Conservation (phyloP, 2,797 vertebrate genomes). For the Melanotaenia parkinsoni region DNA sequence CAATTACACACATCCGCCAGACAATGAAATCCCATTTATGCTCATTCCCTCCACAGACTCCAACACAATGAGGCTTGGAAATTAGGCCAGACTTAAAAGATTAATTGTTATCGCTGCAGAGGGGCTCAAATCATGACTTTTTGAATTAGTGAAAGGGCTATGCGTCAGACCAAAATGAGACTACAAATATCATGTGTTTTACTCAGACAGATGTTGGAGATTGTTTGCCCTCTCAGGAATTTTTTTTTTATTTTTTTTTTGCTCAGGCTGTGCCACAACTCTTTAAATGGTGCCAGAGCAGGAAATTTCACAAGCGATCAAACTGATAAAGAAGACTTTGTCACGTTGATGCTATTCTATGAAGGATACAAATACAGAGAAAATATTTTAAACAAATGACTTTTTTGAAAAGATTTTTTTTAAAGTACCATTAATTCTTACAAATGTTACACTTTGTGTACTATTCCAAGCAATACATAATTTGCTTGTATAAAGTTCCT, state of each 20-base stretch:
- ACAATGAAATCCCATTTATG: background rate
- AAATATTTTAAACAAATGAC: background rate
- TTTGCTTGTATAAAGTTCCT: background rate
- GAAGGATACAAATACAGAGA: background rate
- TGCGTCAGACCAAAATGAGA: constrained; percentile 53
- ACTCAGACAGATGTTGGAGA: constrained; percentile 17
- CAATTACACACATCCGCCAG: background rate
- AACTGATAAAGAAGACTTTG: constrained; percentile 15
- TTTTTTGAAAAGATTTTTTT: background rate
- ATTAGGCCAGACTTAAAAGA: constrained; percentile 34
- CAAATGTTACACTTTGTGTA: background rate
- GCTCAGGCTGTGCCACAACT: constrained; percentile 4
- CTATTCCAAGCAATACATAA: background rate
- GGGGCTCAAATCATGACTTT: constrained; percentile 19
- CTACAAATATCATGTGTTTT: constrained; percentile 36
- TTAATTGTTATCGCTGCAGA: constrained; percentile 30
- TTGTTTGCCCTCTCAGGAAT: constrained; percentile 9
- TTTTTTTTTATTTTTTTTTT: background rate
- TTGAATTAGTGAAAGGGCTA: constrained; percentile 6
- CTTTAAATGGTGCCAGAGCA: constrained; percentile 4
- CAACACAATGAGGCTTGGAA: background rate
- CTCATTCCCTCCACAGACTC: constrained; percentile 3
- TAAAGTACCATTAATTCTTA: background rate
- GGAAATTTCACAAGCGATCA: constrained; percentile 25
- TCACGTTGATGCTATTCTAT: constrained; percentile 8